These are phyloP conservation scores for Potamarius usumacintae DNA, from an alignment of 2,113 vertebrate genomes.

Conservation along the genomic window DNA sequence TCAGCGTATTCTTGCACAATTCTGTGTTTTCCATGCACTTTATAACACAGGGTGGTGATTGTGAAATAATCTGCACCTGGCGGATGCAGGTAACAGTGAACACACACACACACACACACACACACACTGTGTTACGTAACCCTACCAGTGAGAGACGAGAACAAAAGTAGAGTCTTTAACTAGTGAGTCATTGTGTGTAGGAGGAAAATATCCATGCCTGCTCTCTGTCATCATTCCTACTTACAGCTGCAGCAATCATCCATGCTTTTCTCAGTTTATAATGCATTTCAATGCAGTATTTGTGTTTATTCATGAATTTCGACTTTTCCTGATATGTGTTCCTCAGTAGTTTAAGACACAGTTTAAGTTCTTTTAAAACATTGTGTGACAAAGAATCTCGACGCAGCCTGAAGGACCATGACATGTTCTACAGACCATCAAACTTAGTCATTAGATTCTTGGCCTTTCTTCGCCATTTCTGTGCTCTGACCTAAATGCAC, in stretches of 20 bases:
- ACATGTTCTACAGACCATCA: slow-evolving; percentile 13
- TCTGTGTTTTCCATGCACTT: not conserved
- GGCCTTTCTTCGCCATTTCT: not conserved
- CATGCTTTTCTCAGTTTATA: not conserved
- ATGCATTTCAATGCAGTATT: not conserved
- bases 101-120: slow-evolving; percentile 19
- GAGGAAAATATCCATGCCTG: slow-evolving; percentile 15
- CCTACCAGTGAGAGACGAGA: slow-evolving; percentile 31
- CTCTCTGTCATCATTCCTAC: not conserved
- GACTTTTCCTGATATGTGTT: not conserved
- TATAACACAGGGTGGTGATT: slow-evolving; percentile 27
- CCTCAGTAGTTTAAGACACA: not conserved
- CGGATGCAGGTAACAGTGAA: slow-evolving; percentile 29
- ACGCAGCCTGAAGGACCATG: slow-evolving; percentile 3
- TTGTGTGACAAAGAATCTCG: slow-evolving; percentile 14
- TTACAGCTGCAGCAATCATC: not conserved
- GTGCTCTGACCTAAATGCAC: slow-evolving; percentile 8
- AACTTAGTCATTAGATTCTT: slow-evolving; percentile 5
- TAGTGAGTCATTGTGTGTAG: slow-evolving; percentile 39
- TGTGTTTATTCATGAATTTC: not conserved
- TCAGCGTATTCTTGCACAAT: slow-evolving; percentile 13
- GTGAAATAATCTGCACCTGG: slow-evolving; percentile 52
- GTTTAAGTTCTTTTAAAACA: slow-evolving; percentile 24
- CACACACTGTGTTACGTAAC: slow-evolving; percentile 41
- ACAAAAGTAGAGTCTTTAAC: slow-evolving; percentile 29